phyloP scores from a whole-genome alignment of 2,797 vertebrate species.

The Phyllotis vaccarum region DNA sequence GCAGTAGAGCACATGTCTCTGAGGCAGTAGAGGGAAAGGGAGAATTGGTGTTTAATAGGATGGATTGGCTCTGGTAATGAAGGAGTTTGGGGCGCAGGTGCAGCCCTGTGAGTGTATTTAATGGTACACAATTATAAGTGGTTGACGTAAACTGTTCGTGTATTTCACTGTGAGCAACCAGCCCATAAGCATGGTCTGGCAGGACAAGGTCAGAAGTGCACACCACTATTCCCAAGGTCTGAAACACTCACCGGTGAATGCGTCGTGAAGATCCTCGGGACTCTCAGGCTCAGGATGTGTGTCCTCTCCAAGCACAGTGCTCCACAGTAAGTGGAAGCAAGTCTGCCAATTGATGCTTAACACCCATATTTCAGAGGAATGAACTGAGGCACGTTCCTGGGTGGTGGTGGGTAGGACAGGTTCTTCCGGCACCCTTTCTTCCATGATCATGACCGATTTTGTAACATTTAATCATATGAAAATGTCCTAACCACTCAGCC shows the following conservation, averaged over 20 bases:
- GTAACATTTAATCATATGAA: fast-evolving
- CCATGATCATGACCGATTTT: fast-evolving
- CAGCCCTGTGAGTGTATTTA: fast-evolving
- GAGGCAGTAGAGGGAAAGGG: neutral
- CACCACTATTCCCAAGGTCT: neutral
- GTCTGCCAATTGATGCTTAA: neutral
- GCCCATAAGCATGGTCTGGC: fast-evolving
- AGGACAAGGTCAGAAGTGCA: fast-evolving
- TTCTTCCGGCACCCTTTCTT: fast-evolving
- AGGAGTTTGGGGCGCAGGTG: neutral
- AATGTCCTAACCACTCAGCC: fast-evolving
- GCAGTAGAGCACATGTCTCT: neutral
- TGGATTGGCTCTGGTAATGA: fast-evolving
- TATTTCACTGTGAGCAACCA: neutral
- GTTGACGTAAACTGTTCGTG: fast-evolving
- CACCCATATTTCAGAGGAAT: neutral
- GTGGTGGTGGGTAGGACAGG: fast-evolving
- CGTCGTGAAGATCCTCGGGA: fast-evolving
- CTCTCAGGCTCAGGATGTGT: fast-evolving
- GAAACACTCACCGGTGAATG: fast-evolving
- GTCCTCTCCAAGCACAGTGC: neutral
- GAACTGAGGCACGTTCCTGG: fast-evolving
- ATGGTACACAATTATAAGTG: fast-evolving
- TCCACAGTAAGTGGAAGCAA: neutral
- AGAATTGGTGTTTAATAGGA: fast-evolving